Conservation (phyloP, 2,113 vertebrate genomes). For the Triplophysa tibetana region DNA sequence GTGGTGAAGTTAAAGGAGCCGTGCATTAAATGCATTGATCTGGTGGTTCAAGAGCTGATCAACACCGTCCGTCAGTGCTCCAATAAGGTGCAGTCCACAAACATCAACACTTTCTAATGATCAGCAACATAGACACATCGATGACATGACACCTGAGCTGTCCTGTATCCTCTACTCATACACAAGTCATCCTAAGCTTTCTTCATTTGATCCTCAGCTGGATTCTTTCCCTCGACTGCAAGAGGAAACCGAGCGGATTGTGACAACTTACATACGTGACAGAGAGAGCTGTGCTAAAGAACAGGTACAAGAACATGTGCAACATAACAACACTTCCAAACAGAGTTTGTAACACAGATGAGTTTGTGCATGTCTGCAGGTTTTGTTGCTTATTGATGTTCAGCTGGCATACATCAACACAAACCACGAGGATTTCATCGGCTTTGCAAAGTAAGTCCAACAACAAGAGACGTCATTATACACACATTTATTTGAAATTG, state of each 20-base stretch:
- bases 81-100: constrained; percentile 78
- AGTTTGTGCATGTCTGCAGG: neutral
- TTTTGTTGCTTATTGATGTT: constrained; percentile 42
- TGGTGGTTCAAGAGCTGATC: constrained; percentile 95
- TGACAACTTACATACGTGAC: constrained; percentile 88
- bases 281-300: constrained; percentile 92
- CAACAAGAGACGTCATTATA: neutral
- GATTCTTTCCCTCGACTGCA: constrained; percentile 87
- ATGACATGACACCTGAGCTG: too few relatives aligned
- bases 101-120: too few relatives aligned
- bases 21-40: constrained; percentile 92
- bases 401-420: constrained; percentile 47
- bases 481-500: too few relatives aligned
- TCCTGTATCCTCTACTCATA: too few relatives aligned
- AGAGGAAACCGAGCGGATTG: constrained; percentile 92
- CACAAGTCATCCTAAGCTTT: neutral
- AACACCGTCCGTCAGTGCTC: constrained; percentile 94
- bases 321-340: neutral
- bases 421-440: constrained; percentile 45
- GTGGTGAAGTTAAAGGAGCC: constrained; percentile 94
- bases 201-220: constrained; percentile 70
- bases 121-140: too few relatives aligned
- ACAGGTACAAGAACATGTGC: constrained; percentile 72
- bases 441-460: constrained; percentile 49
- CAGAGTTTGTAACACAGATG: neutral